Percentiles rank a stretch among this genome's conserved stretches.
Conservation (phyloP, 2,113 vertebrate species). For the Myotis yumanensis region DNA sequence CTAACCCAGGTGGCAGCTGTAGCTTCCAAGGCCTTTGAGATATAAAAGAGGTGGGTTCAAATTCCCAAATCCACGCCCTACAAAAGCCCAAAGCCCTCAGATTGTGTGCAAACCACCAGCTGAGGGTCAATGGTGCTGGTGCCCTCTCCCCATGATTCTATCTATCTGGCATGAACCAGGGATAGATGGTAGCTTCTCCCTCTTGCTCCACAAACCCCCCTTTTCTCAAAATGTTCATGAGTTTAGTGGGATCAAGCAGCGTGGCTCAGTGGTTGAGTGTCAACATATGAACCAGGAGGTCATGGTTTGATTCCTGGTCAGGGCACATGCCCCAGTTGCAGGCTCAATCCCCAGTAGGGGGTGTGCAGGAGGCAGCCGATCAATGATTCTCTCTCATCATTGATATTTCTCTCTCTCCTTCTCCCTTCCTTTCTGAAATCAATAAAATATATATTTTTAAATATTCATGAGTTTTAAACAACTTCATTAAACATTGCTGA, state of each 20-base stretch:
- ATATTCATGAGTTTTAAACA: background rate
- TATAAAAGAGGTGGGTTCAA: background rate
- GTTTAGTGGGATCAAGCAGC: background rate
- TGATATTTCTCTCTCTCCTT: too few species aligned
- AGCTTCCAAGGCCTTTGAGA: background rate
- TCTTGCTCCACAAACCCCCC: background rate
- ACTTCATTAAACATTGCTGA: background rate
- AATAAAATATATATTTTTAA: background rate
- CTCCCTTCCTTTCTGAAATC: too few species aligned
- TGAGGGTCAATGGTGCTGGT: accelerated
- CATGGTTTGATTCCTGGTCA: too few species aligned
- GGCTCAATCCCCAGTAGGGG: too few species aligned
- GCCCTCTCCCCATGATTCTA: background rate
- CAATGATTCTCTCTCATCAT: too few species aligned
- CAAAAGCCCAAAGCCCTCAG: background rate
- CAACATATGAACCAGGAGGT: too few species aligned
- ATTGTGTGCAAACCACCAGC: background rate
- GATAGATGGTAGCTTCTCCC: background rate
- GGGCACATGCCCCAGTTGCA: too few species aligned
- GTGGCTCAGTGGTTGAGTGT: too few species aligned
- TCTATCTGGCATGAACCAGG: background rate
- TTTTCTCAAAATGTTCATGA: background rate
- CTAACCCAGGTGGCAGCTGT: accelerated
- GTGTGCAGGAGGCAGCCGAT: too few species aligned
- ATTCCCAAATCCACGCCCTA: background rate